phyloP scores from a whole-genome alignment of 2,888 invertebrate species.

The Amiota communis region DNA sequence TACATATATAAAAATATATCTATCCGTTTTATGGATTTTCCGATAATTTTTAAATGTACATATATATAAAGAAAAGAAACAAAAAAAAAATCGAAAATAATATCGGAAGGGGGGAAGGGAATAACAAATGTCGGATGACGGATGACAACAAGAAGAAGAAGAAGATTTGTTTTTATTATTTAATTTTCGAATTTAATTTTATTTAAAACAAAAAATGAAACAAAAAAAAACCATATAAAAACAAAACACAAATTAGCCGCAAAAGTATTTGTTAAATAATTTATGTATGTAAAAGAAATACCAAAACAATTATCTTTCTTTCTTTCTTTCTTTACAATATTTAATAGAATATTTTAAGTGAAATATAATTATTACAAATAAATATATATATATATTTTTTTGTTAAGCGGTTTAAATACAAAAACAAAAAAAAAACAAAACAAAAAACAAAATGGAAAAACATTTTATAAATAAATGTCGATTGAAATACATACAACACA shows the following conservation, averaged over 20 bases:
- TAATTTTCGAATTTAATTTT: slow-evolving; percentile 37
- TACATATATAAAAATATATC: neutral
- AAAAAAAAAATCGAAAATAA: slow-evolving; percentile 39
- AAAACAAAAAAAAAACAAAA: too few relatives aligned
- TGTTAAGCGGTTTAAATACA: neutral
- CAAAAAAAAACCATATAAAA: neutral
- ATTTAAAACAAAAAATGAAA: slow-evolving; percentile 6
- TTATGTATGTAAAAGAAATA: neutral
- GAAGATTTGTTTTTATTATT: slow-evolving; percentile 7
- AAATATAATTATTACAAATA: too few relatives aligned
- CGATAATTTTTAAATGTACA: slow-evolving; percentile 1
- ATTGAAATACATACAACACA: too few relatives aligned
- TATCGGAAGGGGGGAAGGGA: too few relatives aligned
- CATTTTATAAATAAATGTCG: too few relatives aligned
- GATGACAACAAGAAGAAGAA: neutral
- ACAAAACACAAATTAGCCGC: neutral
- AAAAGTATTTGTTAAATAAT: slow-evolving; percentile 26
- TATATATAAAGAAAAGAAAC: slow-evolving; percentile 48
- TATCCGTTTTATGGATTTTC: slow-evolving; percentile 59
- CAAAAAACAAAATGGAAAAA: too few relatives aligned
- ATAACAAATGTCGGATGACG: neutral
- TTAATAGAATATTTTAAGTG: neutral
- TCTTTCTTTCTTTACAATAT: neutral
- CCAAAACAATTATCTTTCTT: neutral
- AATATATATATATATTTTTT: neutral